phyloP scores from a whole-genome alignment of 2,888 invertebrate species.

The Scaptomyza tumidula region DNA sequence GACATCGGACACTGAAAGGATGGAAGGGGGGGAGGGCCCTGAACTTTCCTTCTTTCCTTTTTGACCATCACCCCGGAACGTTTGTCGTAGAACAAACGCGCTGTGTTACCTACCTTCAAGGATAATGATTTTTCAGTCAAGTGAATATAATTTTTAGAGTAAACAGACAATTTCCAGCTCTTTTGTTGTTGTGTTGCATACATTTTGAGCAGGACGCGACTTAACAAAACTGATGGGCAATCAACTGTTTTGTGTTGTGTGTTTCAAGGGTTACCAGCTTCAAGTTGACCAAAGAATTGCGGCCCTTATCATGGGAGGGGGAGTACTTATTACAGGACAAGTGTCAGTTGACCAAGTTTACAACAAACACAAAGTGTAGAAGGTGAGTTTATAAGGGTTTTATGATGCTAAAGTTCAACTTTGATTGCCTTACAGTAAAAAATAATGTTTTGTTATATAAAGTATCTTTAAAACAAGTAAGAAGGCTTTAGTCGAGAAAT shows the following conservation, averaged over 20 bases:
- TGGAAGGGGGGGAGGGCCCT: slow-evolving; percentile 16
- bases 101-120: slow-evolving; percentile 65
- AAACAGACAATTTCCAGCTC: slow-evolving; percentile 69
- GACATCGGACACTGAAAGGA: slow-evolving; percentile 33
- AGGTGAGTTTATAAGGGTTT: background rate
- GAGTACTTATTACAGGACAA: slow-evolving; percentile 25
- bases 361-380: slow-evolving; percentile 15
- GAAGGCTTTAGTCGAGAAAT: no score
- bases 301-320: slow-evolving; percentile 32
- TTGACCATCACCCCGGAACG: slow-evolving; percentile 16
- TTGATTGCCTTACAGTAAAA: background rate
- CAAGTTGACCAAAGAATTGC: slow-evolving; percentile 67
- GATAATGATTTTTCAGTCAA: slow-evolving; percentile 82
- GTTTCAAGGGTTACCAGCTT: slow-evolving; percentile 34
- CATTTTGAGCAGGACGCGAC: slow-evolving; percentile 64
- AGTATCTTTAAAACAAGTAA: no score
- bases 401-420: background rate
- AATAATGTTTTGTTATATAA: background rate
- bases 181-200: slow-evolving; percentile 69
- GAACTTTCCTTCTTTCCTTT: slow-evolving; percentile 53
- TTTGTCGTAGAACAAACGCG: slow-evolving; percentile 35
- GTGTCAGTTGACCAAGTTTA: slow-evolving; percentile 46
- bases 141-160: slow-evolving; percentile 80
- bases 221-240: slow-evolving; percentile 32
- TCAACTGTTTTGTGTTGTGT: slow-evolving; percentile 26